Conservation (phyloP, 2,888 invertebrate genomes). For the Brenthis daphne region DNA sequence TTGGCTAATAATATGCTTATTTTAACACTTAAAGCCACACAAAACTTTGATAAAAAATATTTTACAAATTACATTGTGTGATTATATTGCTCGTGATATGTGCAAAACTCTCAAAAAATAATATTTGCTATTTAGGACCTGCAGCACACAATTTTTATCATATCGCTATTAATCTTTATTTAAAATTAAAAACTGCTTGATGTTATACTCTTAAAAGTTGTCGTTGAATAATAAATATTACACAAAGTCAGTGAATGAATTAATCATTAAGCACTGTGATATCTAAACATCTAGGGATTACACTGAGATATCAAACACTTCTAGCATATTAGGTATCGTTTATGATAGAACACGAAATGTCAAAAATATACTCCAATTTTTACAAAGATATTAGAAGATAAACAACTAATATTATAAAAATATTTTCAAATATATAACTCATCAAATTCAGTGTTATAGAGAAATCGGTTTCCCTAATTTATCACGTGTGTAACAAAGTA, state of each 20-base stretch:
- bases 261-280: neutral
- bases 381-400: neutral
- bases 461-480: constrained; percentile 36
- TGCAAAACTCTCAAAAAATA: constrained; percentile 64
- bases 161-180: constrained; percentile 44
- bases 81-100: constrained; percentile 68
- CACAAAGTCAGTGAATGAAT: neutral
- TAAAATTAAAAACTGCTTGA: neutral
- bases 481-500: constrained; percentile 46
- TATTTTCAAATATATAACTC: neutral
- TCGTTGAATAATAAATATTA: neutral
- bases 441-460: constrained; percentile 28
- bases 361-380: neutral
- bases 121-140: constrained; percentile 73
- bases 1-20: constrained; percentile 44
- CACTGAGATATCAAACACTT: constrained; percentile 2
- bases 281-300: neutral
- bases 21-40: constrained; percentile 67
- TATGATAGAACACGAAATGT: neutral
- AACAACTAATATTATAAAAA: constrained; percentile 12
- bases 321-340: neutral
- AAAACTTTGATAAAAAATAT: constrained; percentile 62
- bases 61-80: constrained; percentile 76
- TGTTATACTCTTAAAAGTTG: neutral
- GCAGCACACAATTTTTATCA: constrained; percentile 63